A percentile compares a stretch with the other conserved stretches of the same genome.
These are phyloP conservation scores for Mesopsocus fuscifrons DNA, from an alignment of 2,888 invertebrate species.

Conservation along the genomic window DNA sequence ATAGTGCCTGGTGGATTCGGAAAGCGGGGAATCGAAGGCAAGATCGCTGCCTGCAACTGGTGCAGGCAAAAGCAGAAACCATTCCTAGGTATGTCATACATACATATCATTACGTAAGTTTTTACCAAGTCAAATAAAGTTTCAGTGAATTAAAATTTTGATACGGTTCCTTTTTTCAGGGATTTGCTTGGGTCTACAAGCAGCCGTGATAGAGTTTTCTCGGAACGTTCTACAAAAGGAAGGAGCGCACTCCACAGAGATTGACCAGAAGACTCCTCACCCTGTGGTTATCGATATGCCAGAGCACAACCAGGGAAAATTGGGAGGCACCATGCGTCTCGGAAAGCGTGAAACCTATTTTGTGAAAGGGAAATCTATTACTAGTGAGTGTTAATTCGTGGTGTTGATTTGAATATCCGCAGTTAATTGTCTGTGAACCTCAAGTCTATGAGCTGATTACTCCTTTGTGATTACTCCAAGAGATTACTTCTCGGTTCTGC, in stretches of 20 bases:
- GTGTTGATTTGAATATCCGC: no score
- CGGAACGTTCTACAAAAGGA: slow-evolving; percentile 59
- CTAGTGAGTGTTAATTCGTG: slow-evolving; percentile 32
- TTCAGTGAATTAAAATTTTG: neutral
- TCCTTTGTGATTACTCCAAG: neutral
- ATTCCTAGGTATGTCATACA: slow-evolving; percentile 43
- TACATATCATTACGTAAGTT: neutral
- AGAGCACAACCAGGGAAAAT: slow-evolving; percentile 79
- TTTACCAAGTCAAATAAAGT: no score
- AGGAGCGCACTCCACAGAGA: slow-evolving; percentile 76
- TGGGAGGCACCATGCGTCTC: slow-evolving; percentile 96
- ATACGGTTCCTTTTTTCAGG: neutral
- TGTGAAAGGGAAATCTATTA: slow-evolving; percentile 33
- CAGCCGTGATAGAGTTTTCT: slow-evolving; percentile 88
- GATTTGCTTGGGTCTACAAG: slow-evolving; percentile 95
- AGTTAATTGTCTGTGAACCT: no score
- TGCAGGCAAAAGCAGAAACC: slow-evolving; percentile 80
- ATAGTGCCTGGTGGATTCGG: slow-evolving; percentile 98
- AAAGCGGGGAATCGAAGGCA: slow-evolving; percentile 86
- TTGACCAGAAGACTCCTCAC: slow-evolving; percentile 46
- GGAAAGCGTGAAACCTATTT: slow-evolving; percentile 84
- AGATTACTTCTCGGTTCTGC: no score
- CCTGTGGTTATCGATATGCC: slow-evolving; percentile 97
- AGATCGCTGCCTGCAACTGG: slow-evolving; percentile 84
- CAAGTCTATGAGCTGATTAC: no score